Percentiles rank a stretch among this genome's conserved stretches.
phyloP scores from a whole-genome alignment of 2,797 vertebrate species.

The Macropodus opercularis region DNA sequence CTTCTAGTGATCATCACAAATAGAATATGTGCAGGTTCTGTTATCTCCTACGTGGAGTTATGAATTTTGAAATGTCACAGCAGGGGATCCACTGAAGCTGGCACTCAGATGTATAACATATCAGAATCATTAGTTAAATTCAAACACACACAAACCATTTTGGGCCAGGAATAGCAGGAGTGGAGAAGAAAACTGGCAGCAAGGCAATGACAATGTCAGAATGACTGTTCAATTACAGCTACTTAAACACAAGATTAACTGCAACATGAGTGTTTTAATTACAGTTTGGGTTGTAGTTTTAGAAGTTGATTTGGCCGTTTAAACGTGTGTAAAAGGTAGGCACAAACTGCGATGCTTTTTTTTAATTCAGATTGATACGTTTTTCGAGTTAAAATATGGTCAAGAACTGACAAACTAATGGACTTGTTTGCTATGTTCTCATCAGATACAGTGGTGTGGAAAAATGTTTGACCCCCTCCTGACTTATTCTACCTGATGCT shows the following conservation, averaged over 20 bases:
- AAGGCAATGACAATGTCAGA: slow-evolving; percentile 30
- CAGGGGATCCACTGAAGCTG: slow-evolving; percentile 29
- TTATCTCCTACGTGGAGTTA: slow-evolving; percentile 37
- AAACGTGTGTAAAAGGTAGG: slow-evolving; percentile 9
- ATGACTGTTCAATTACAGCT: slow-evolving; percentile 42
- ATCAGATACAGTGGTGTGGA: not conserved
- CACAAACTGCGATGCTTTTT: not conserved
- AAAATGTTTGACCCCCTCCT: no score
- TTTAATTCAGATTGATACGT: slow-evolving; percentile 15
- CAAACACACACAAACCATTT: slow-evolving; percentile 8
- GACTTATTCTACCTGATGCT: no score
- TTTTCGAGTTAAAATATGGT: not conserved
- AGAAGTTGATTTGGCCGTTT: slow-evolving; percentile 9
- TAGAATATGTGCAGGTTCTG: slow-evolving; percentile 33
- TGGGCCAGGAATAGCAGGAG: slow-evolving; percentile 12
- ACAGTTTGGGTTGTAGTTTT: slow-evolving; percentile 15
- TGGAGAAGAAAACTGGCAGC: slow-evolving; percentile 25
- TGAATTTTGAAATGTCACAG: slow-evolving; percentile 39
- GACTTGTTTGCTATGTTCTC: not conserved
- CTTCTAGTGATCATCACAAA: slow-evolving; percentile 58
- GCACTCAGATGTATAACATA: slow-evolving; percentile 36
- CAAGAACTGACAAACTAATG: not conserved
- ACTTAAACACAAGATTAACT: slow-evolving; percentile 45
- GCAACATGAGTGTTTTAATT: slow-evolving; percentile 38
- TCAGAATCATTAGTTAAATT: slow-evolving; percentile 40